Percentiles rank a stretch among this genome's conserved stretches.
Evolutionary conservation across 2,113 vertebrate genomes (phyloP).

Genomic region (Nematolebias whitei): DNA sequence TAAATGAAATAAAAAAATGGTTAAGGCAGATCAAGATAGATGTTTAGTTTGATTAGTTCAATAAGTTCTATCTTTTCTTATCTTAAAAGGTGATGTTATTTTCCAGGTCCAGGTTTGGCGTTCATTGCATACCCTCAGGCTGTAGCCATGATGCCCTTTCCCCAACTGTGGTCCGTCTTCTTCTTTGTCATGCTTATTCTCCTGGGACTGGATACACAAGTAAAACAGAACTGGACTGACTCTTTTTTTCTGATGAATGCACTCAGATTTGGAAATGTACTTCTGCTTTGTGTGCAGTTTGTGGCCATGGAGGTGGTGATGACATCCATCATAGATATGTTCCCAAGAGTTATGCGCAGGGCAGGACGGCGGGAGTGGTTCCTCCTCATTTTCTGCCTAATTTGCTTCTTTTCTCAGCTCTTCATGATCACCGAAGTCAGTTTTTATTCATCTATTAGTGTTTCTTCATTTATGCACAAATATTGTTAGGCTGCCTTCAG

Average conservation of each 20-base stretch:
- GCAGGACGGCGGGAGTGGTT: constrained; percentile 62
- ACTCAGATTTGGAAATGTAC: not conserved
- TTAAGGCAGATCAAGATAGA: no score
- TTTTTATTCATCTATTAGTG: not conserved
- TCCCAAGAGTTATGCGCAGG: constrained; percentile 69
- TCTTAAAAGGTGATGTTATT: not conserved
- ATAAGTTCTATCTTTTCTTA: no score
- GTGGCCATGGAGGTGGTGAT: constrained; percentile 74
- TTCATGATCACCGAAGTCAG: constrained; percentile 78
- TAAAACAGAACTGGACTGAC: constrained; percentile 13
- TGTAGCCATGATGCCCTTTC: constrained; percentile 80
- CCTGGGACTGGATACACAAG: constrained; percentile 79
- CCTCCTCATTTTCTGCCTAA: no score
- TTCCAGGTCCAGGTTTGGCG: constrained; percentile 78
- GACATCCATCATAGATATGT: constrained; percentile 73
- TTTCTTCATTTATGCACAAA: not conserved
- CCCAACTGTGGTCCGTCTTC: constrained; percentile 79
- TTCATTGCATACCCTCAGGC: constrained; percentile 82
- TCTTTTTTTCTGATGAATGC: not conserved
- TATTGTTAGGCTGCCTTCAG: no score
- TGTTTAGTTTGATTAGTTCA: not conserved
- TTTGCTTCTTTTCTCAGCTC: constrained; percentile 77
- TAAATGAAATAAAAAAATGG: no score
- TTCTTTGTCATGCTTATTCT: constrained; percentile 82
- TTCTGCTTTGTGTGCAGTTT: constrained; percentile 61